Evolutionary conservation across 2,888 invertebrate genomes (phyloP).

Genomic region (Punctoribates punctum): DNA sequence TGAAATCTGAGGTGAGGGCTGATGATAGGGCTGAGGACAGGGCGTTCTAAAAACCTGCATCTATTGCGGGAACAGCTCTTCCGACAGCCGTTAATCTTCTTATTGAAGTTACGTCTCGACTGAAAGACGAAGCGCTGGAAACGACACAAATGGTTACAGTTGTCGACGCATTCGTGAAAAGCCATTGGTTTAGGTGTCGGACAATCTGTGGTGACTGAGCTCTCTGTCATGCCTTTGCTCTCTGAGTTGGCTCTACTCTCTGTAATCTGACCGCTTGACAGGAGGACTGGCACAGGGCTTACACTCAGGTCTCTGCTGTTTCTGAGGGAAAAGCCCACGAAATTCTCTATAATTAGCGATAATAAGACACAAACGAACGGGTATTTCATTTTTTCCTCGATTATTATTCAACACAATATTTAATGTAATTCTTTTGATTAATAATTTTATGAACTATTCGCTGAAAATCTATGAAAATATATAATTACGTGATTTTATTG

Average conservation of each 20-base stretch:
- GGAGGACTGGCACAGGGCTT: too few species aligned
- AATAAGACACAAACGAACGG: not conserved
- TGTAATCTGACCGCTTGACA: too few species aligned
- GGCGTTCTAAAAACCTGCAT: not conserved
- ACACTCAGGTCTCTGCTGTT: too few species aligned
- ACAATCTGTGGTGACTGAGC: not conserved
- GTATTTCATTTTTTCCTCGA: not conserved
- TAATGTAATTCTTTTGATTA: not conserved
- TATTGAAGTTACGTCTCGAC: constrained; percentile 11
- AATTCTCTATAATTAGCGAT: not conserved
- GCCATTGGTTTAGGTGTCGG: not conserved
- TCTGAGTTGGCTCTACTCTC: not conserved
- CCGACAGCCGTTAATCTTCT: constrained; percentile 12
- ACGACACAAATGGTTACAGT: constrained; percentile 27
- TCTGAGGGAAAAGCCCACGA: too few species aligned
- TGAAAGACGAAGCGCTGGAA: not conserved
- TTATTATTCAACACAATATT: not conserved
- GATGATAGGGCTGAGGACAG: too few species aligned
- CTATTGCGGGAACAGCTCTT: constrained; percentile 12
- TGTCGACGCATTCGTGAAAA: constrained; percentile 19
- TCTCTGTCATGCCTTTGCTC: not conserved
- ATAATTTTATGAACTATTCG: too few species aligned
- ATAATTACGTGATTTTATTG: constrained; percentile 10
- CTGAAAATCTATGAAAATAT: not conserved
- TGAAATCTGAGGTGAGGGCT: too few species aligned